Percentiles rank a stretch among this genome's conserved stretches.
phyloP scores from a whole-genome alignment of 2,113 vertebrate genomes.

The Campylomormyrus tamandua region DNA sequence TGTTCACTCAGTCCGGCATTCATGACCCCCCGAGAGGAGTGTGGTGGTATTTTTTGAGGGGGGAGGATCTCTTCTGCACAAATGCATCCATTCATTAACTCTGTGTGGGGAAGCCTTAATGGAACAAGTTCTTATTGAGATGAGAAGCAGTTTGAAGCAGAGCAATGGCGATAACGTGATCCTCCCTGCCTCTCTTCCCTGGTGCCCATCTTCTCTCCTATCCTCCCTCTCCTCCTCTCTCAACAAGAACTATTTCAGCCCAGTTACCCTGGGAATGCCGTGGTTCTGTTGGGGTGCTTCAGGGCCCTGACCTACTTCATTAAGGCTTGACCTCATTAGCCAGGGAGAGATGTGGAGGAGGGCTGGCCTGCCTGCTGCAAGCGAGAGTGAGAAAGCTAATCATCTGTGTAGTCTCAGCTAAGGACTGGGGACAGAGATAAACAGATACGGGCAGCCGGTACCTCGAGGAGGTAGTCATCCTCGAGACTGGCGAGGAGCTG shows the following conservation, averaged over 20 bases:
- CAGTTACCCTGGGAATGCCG: slow-evolving; percentile 41
- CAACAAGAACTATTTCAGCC: slow-evolving; percentile 53
- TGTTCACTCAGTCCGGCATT: slow-evolving; percentile 56
- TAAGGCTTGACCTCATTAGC: slow-evolving; percentile 38
- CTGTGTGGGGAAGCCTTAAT: slow-evolving; percentile 33
- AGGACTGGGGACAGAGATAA: slow-evolving; percentile 27
- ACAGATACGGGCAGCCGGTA: slow-evolving; percentile 25
- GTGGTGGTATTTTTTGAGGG: slow-evolving; percentile 40
- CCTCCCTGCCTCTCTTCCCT: slow-evolving; percentile 12
- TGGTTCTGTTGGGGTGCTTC: slow-evolving; percentile 47
- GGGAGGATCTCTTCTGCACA: slow-evolving; percentile 64
- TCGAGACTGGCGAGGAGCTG: neutral
- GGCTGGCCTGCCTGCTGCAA: slow-evolving; percentile 2
- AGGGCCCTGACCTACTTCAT: slow-evolving; percentile 54
- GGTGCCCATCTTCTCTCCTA: neutral
- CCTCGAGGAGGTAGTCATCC: neutral
- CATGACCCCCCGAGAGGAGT: slow-evolving; percentile 40
- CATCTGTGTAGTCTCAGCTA: slow-evolving; percentile 30
- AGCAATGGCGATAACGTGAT: slow-evolving; percentile 52
- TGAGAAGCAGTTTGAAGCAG: slow-evolving; percentile 36
- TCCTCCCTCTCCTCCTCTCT: neutral
- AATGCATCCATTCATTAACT: slow-evolving; percentile 66
- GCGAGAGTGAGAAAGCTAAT: slow-evolving; percentile 21
- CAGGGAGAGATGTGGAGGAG: slow-evolving; percentile 12
- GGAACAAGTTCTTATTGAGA: slow-evolving; percentile 70